Percentiles rank a stretch among this genome's conserved stretches.
These are phyloP conservation scores for Scelioninae gen. 1 DNA, from an alignment of 2,888 invertebrate species.

Conservation along the genomic window DNA sequence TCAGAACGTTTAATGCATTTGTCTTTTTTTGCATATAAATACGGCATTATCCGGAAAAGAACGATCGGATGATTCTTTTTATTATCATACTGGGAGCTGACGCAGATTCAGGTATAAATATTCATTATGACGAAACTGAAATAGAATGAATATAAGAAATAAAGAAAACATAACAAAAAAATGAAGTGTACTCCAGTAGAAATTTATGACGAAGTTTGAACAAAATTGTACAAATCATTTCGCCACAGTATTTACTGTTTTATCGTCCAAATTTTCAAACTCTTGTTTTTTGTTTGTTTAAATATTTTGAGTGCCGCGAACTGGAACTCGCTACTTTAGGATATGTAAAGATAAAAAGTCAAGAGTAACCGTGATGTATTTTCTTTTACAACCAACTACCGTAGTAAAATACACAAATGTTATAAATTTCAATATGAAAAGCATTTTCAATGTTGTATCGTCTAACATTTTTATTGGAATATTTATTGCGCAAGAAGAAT, in stretches of 20 bases:
- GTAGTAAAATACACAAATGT: not conserved
- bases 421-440: constrained; percentile 37
- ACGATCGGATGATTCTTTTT: constrained; percentile 30
- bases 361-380: constrained; percentile 13
- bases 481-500: constrained; percentile 26
- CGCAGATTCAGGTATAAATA: constrained; percentile 14
- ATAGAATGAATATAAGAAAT: too few species aligned
- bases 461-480: constrained; percentile 35
- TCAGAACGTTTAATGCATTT: constrained; percentile 24
- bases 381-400: constrained; percentile 1
- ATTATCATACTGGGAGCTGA: not conserved
- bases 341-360: constrained; percentile 16
- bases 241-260: too few species aligned
- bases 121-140: too few species aligned
- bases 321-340: not conserved
- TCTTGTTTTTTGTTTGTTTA: too few species aligned
- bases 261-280: not conserved
- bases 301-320: not conserved
- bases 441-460: constrained; percentile 21
- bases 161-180: too few species aligned
- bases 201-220: not conserved
- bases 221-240: too few species aligned
- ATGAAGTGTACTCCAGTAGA: too few species aligned
- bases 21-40: constrained; percentile 43
- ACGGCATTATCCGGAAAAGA: constrained; percentile 37